These are phyloP conservation scores for Sigmodon hispidus DNA, from an alignment of 2,113 vertebrate genomes.

Conservation along the genomic window DNA sequence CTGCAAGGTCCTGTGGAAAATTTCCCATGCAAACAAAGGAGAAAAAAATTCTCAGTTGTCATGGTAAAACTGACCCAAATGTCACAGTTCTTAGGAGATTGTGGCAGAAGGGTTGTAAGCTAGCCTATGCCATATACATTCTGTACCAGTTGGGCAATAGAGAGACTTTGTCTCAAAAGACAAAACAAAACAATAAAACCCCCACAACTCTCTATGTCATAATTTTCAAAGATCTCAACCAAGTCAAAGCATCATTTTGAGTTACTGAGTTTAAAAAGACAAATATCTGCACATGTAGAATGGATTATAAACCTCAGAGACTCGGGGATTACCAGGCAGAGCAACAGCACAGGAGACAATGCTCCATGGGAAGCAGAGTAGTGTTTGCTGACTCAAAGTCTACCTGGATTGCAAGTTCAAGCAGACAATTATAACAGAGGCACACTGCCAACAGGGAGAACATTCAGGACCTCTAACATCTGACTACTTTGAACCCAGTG, in stretches of 20 bases:
- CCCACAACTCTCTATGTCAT: neutral
- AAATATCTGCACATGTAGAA: neutral
- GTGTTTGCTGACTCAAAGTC: constrained; percentile 19
- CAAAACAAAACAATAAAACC: neutral
- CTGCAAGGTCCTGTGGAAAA: neutral
- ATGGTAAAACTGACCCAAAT: neutral
- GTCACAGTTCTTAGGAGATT: neutral
- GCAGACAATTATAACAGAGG: neutral
- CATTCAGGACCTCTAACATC: neutral
- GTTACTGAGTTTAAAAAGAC: neutral
- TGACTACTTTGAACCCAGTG: neutral
- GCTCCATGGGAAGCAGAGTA: neutral
- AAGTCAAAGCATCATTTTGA: constrained; percentile 14
- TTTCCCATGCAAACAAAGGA: neutral
- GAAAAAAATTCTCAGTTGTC: neutral
- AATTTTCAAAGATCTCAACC: constrained; percentile 10
- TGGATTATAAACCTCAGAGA: neutral
- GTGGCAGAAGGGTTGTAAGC: neutral
- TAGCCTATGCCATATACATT: neutral
- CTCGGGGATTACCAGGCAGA: neutral
- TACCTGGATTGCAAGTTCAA: neutral
- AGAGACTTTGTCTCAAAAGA: neutral
- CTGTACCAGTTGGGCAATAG: neutral
- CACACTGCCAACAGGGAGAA: neutral
- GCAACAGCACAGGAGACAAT: neutral